Percentiles rank a stretch among this genome's conserved stretches.
phyloP scores from a whole-genome alignment of 2,888 invertebrate species.

The Achlya flavicornis region DNA sequence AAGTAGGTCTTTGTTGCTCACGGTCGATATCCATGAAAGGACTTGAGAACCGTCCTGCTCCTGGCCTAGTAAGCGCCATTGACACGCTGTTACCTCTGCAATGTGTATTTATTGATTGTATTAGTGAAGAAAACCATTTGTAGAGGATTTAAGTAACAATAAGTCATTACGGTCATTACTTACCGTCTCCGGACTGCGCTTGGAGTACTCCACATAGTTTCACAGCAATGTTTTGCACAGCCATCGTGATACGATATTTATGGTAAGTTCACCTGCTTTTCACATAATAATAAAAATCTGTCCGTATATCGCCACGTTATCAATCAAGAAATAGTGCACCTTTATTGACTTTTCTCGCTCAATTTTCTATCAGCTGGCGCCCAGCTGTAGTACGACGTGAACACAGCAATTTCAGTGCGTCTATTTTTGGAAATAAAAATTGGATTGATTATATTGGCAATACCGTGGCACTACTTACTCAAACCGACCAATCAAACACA shows the following conservation, averaged over 20 bases:
- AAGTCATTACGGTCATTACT: constrained; percentile 37
- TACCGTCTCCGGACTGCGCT: constrained; percentile 77
- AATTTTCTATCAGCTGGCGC: constrained; percentile 80
- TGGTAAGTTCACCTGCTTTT: constrained; percentile 45
- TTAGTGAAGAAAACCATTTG: constrained; percentile 10
- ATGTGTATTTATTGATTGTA: constrained; percentile 20
- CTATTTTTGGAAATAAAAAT: constrained; percentile 53
- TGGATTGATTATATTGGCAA: constrained; percentile 31
- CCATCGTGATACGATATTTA: constrained; percentile 51
- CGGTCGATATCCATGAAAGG: constrained; percentile 85
- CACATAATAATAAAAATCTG: constrained; percentile 39
- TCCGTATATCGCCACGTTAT: constrained; percentile 53
- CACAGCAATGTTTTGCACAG: constrained; percentile 82
- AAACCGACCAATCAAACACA: constrained; percentile 58
- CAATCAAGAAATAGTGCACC: constrained; percentile 49
- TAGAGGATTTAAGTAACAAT: constrained; percentile 24
- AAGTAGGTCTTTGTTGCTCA: constrained; percentile 54
- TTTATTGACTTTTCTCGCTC: constrained; percentile 75
- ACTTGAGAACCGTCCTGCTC: constrained; percentile 90
- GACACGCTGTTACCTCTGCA: constrained; percentile 86
- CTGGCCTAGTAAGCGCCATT: constrained; percentile 92
- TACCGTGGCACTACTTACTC: constrained; percentile 39
- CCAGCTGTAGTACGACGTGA: constrained; percentile 75
- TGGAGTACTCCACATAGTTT: constrained; percentile 84
- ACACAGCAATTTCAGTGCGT: constrained; percentile 46